Conservation (phyloP, 1,140 invertebrate genomes). For the Lanistes nyassanus region DNA sequence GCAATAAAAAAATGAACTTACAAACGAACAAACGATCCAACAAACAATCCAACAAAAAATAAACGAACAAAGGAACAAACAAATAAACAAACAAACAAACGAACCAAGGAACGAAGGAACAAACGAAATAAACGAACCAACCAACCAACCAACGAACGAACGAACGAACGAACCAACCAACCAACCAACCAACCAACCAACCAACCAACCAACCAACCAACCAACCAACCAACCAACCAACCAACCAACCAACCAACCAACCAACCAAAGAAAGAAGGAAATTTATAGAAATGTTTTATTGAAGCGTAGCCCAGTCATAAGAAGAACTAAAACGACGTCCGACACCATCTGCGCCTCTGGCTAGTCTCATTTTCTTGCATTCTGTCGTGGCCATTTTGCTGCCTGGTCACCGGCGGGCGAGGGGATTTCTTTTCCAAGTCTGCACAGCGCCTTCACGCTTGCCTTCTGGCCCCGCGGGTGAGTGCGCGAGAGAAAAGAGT, state of each 20-base stretch:
- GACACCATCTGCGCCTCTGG: neutral
- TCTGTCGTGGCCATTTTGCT: neutral
- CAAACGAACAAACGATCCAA: no score
- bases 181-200: neutral
- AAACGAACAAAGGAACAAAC: no score
- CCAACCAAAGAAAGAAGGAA: neutral
- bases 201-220: neutral
- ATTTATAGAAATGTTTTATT: neutral
- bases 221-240: neutral
- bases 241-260: neutral
- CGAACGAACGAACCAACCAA: neutral
- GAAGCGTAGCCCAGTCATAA: no score
- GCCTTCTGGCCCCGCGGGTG: neutral
- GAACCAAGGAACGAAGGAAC: no score
- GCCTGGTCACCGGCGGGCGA: neutral
- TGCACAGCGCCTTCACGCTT: neutral
- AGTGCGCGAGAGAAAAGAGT: neutral
- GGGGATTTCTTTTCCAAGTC: neutral
- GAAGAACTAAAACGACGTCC: no score
- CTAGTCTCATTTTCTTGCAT: conserved; percentile 6
- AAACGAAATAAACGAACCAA: no score
- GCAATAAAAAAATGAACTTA: no score
- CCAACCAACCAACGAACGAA: neutral
- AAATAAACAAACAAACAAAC: no score
- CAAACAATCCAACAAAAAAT: no score